Base-by-base conservation (phyloP, 2,888 invertebrate species). In the Drosophila lutescens region DNA sequence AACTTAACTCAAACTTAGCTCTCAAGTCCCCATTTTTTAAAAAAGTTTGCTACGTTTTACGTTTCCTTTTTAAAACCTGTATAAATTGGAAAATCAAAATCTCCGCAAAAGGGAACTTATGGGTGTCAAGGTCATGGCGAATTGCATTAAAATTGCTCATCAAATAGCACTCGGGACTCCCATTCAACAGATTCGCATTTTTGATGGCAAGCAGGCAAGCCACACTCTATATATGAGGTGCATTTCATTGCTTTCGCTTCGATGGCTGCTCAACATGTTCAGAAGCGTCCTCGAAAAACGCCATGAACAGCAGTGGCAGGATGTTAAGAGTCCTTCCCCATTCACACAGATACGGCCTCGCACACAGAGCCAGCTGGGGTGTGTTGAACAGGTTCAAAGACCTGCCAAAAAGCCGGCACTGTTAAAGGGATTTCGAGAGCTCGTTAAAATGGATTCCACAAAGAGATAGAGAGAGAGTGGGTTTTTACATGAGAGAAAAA, bases 221-320 rank as follows among this genome's bases (percentile, higher is more conserved):
- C 65, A 43, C 7, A 47, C 63, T 63, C 40, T 41, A 41, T 62
- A 17, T 46, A 63, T 49, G 62, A 63, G 66, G 10, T 51, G 70
- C 74, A 74, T 71, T 71, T 71, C 70, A 65, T 72, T 71, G 70
- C 70, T 63, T 71, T 61, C 70, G 70, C 70, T 46, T 73, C 70
- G 70, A 71, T 74, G 70, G 74, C 54, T 50, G 50, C 70, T 71
- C 70, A 71, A 71, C 74, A 74, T 51, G 66, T 46, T 74, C 74
- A 74, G 50, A 71, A 71, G 70, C 74, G 51, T 44, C 34, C 70
- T 71, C 74, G 74, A 71, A 46, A 71, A 74, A 74, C 70, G 70
- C 70, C 70, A 71, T 65, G 66, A 71, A 63, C 70, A 70, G 65
- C 68, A 60, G 47, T 15, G 53, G 70, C 41, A 34, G 26, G 73